A percentile compares a stretch with the other conserved stretches of the same genome.
Evolutionary conservation across 35 echinoderm and acorn worm species (phyloP).

Genomic region (Hemicentrotus pulcherrimus): DNA sequence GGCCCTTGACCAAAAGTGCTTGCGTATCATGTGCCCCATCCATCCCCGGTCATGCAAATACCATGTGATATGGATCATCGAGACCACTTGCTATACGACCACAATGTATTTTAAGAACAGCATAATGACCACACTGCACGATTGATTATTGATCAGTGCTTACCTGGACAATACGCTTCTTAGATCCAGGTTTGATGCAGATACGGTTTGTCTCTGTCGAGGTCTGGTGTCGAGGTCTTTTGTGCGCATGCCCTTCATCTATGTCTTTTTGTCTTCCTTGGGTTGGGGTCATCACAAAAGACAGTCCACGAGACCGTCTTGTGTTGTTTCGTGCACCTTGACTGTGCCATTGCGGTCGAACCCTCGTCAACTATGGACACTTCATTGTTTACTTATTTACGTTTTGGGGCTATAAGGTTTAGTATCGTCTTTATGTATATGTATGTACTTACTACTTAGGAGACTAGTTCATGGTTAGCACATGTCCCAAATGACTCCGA

Average conservation of each 20-base stretch:
- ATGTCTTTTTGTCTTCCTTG: no score
- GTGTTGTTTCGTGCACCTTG: no score
- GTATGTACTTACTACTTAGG: no score
- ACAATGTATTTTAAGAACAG: neutral
- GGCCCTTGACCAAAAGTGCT: neutral
- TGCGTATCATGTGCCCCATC: neutral
- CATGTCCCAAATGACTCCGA: no score
- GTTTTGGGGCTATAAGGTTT: no score
- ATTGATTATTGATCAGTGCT: neutral
- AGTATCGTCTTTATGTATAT: no score
- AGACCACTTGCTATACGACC: neutral
- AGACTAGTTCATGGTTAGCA: no score
- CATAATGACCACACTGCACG: neutral
- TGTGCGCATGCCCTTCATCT: neutral
- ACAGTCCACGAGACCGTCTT: no score
- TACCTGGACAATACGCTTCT: neutral
- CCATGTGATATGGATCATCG: neutral
- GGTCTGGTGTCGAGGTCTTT: neutral
- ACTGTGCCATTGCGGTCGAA: no score
- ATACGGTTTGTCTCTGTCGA: neutral
- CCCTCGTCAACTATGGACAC: no score
- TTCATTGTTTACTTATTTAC: no score
- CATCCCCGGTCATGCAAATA: neutral
- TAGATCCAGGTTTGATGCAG: neutral
- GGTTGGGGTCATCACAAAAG: no score